Base-by-base conservation (phyloP, 2,797 vertebrate genomes). In the Microcaecilia unicolor region DNA sequence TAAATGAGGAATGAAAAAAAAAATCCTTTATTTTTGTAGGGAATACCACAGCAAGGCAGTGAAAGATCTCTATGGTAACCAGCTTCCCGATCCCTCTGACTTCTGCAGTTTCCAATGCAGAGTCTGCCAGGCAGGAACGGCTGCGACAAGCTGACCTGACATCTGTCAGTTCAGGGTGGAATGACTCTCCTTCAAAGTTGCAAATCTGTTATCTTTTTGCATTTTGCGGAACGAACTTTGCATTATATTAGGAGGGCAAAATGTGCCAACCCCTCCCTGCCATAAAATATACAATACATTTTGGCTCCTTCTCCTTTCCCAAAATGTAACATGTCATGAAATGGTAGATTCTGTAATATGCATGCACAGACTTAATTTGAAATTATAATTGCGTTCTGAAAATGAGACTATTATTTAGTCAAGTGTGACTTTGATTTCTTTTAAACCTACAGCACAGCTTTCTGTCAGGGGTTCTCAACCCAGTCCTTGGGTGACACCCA, bases 61-160 rank as follows among this genome's bases (percentile, higher is more conserved):
- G 51, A 69, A 41, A 53, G 66, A 71, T 96, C 84, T 77, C 91
- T 85, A 88, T 89, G 85, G 85, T 72, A 93, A 96, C 89, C 12
- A 57, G 67, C 56, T 44, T 81, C 80, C 80, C 78, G 41, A 73
- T 79, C 78, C 71, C 70, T 72, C 70, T 69, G 79, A 56, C 71
- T 66, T 70, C 71, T 17, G 65, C 70, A 69, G 67, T 61, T 64
- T 63, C 60, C 78, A 76, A 78, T 49, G 64, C 72, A 79, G 77
- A 77, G 87, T 79, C 80, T 63, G 54, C 55, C 46, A 70, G 68
- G 79, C 14, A 48, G 75, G 70, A 74, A 59, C 51, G 39, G 46
- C 44, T 10, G 18, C 62, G 56, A 37, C 52, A 44, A 57, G 61
- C 28, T 51, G 61, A 35, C 17, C 36, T 22, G 51, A 46, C 37